A percentile compares a stretch with the other conserved stretches of the same genome.
Evolutionary conservation across 2,113 vertebrate species (phyloP).

Genomic region (Dipodomys merriami): DNA sequence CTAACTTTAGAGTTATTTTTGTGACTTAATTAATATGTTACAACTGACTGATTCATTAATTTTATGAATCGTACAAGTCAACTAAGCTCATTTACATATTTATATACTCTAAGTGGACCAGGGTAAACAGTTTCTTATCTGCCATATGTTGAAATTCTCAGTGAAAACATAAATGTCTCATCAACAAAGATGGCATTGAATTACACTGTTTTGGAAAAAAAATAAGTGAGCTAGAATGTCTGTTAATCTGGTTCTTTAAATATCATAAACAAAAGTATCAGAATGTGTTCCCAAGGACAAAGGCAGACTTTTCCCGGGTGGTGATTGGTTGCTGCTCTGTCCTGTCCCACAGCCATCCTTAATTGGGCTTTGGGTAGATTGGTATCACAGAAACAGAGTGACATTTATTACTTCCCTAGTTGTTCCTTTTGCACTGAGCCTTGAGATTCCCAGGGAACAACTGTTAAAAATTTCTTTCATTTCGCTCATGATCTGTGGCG

Average conservation of each 20-base stretch:
- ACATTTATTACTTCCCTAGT: constrained; percentile 77
- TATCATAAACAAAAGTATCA: constrained; percentile 86
- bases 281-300: constrained; percentile 92
- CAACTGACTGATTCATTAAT: constrained; percentile 34
- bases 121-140: constrained; percentile 70
- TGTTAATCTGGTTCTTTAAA: constrained; percentile 85
- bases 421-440: constrained; percentile 78
- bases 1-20: constrained; percentile 46
- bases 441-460: constrained; percentile 71
- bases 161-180: constrained; percentile 66
- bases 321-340: constrained; percentile 84
- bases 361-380: constrained; percentile 84
- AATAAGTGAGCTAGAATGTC: constrained; percentile 78
- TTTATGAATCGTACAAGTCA: constrained; percentile 59
- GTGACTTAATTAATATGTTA: constrained; percentile 42
- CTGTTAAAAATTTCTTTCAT: constrained; percentile 74
- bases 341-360: constrained; percentile 87
- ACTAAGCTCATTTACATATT: constrained; percentile 59
- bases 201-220: constrained; percentile 77
- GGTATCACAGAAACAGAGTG: constrained; percentile 82
- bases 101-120: constrained; percentile 61
- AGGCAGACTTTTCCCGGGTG: constrained; percentile 88
- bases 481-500: constrained; percentile 76
- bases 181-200: constrained; percentile 79
- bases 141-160: constrained; percentile 73